phyloP scores from a whole-genome alignment of 2,888 invertebrate species.

The Marronus borbonicus region DNA sequence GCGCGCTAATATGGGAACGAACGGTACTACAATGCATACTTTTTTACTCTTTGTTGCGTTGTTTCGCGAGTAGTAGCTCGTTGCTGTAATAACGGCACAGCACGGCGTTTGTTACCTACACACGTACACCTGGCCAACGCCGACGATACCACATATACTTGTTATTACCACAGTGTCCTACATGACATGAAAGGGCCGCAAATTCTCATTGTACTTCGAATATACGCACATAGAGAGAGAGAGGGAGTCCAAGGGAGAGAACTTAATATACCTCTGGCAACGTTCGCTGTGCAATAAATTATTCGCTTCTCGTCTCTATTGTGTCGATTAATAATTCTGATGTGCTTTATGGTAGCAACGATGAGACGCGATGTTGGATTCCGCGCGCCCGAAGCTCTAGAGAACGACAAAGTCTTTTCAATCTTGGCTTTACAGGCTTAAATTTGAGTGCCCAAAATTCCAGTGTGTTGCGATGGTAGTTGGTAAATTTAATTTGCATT shows the following conservation, averaged over 20 bases:
- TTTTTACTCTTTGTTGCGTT: neutral
- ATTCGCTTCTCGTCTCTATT: slow-evolving; percentile 37
- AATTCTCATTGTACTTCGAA: slow-evolving; percentile 34
- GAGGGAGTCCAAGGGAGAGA: slow-evolving; percentile 21
- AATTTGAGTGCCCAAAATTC: neutral
- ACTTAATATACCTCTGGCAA: slow-evolving; percentile 35
- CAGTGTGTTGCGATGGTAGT: too few relatives aligned
- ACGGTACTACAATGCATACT: neutral
- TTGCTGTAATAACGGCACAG: neutral
- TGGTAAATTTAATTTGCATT: too few relatives aligned
- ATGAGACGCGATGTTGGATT: neutral
- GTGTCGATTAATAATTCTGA: slow-evolving; percentile 44
- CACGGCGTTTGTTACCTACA: too few relatives aligned
- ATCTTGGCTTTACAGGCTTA: slow-evolving; percentile 9
- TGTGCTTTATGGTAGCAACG: slow-evolving; percentile 22
- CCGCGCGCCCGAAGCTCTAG: slow-evolving; percentile 20
- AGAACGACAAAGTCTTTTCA: neutral
- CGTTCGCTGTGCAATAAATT: slow-evolving; percentile 36
- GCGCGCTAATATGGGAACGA: neutral
- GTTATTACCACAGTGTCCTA: slow-evolving; percentile 50
- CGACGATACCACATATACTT: slow-evolving; percentile 14
- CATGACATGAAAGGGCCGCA: slow-evolving; percentile 26
- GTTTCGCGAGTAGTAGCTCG: neutral
- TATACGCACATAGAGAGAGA: slow-evolving; percentile 2
- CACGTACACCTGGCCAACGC: neutral